A percentile compares a stretch with the other conserved stretches of the same genome.
Evolutionary conservation across 2,113 vertebrate genomes (phyloP).

Genomic region (Zapus hudsonius): DNA sequence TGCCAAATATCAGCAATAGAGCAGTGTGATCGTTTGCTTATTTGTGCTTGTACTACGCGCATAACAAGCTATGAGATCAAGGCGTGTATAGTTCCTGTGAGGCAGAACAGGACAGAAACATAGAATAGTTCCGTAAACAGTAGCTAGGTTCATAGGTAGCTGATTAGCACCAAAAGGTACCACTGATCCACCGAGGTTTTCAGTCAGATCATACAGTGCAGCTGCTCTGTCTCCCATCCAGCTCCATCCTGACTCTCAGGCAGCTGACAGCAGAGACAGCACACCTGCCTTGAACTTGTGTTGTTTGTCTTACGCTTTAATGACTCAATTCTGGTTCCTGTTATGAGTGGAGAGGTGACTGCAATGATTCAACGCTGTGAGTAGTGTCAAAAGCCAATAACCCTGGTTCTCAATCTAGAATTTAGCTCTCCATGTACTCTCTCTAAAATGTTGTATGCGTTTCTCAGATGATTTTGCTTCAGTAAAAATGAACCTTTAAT

Average conservation of each 20-base stretch:
- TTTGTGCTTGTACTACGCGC: not conserved
- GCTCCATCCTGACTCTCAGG: not conserved
- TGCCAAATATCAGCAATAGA: not conserved
- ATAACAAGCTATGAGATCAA: conserved; percentile 22
- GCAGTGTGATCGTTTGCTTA: not conserved
- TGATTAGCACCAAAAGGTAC: not conserved
- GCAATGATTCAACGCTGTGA: not conserved
- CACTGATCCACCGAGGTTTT: not conserved
- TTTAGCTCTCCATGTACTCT: not conserved
- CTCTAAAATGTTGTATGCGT: not conserved
- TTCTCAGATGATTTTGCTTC: conserved; percentile 29
- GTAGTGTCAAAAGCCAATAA: not conserved
- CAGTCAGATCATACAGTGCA: not conserved
- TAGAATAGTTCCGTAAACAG: conserved; percentile 11
- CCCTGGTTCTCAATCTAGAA: not conserved
- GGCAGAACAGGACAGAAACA: not conserved
- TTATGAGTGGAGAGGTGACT: not conserved
- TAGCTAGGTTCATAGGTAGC: not conserved
- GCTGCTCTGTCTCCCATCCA: not conserved
- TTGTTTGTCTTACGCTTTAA: not conserved
- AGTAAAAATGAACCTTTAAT: conserved; percentile 20
- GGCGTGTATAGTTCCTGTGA: not conserved
- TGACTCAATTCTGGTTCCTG: not conserved
- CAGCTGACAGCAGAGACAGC: not conserved
- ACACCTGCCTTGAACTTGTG: not conserved